Evolutionary conservation across 1,140 invertebrate species (phyloP).

Genomic region (Gryon sp.): DNA sequence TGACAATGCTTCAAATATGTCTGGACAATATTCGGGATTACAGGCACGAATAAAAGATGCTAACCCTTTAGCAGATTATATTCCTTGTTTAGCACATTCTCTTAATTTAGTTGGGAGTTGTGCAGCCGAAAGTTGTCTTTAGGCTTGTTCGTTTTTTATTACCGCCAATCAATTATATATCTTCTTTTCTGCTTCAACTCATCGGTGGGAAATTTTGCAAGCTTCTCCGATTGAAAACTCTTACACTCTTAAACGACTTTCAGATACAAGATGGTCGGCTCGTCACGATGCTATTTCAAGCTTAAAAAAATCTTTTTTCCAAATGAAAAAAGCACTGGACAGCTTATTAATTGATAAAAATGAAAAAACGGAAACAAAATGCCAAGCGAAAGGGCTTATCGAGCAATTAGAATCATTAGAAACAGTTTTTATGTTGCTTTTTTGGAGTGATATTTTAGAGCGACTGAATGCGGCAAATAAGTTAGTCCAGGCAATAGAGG

Average conservation of each 20-base stretch:
- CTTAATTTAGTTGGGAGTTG: conserved; percentile 66
- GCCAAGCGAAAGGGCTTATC: conserved; percentile 19
- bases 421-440: not conserved
- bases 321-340: conserved; percentile 23
- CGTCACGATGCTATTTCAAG: conserved; percentile 19
- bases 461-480: conserved; percentile 14
- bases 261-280: conserved; percentile 38
- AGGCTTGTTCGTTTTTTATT: conserved; percentile 70
- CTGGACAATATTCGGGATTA: conserved; percentile 7
- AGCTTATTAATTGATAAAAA: conserved; percentile 2
- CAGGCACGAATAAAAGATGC: conserved; percentile 35
- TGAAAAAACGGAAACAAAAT: conserved; percentile 14
- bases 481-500: not conserved
- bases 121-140: conserved; percentile 42
- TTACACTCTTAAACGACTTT: conserved; percentile 21
- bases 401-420: conserved; percentile 5
- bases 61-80: conserved; percentile 50
- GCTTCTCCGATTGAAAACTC: not conserved
- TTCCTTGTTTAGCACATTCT: conserved; percentile 66
- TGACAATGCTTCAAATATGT: conserved; percentile 35
- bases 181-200: conserved; percentile 47
- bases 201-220: conserved; percentile 31
- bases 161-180: conserved; percentile 55
- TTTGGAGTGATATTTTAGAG: not conserved
- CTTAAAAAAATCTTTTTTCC: conserved; percentile 6